phyloP scores from a whole-genome alignment of 2,113 vertebrate species.

The Macrotus californicus region DNA sequence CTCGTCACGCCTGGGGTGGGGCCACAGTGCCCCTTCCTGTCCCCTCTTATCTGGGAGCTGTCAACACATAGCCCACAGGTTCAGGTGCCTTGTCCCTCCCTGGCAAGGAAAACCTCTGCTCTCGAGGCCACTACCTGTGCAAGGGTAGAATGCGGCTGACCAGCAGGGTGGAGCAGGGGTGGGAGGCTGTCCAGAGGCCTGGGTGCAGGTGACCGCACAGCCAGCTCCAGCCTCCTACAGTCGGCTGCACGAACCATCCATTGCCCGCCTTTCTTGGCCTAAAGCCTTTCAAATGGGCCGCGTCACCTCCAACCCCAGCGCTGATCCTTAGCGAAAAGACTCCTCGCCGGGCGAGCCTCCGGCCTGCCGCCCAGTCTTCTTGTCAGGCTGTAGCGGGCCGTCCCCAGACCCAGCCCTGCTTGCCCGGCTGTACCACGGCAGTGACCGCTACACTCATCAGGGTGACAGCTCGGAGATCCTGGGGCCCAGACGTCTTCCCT shows the following conservation, averaged over 20 bases:
- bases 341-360: fast-evolving
- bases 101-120: fast-evolving
- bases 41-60: neutral
- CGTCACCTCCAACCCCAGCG: neutral
- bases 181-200: neutral
- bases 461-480: fast-evolving
- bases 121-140: fast-evolving
- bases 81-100: neutral
- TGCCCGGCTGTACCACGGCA: fast-evolving
- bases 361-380: too few relatives aligned
- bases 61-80: fast-evolving
- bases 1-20: fast-evolving
- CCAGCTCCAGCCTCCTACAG: neutral
- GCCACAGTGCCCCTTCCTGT: too few relatives aligned
- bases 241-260: fast-evolving
- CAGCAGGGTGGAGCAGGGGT: neutral
- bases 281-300: neutral
- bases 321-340: neutral
- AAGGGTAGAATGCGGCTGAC: fast-evolving
- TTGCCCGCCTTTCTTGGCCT: fast-evolving
- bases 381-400: fast-evolving
- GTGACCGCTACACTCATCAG: fast-evolving
- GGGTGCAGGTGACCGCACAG: neutral
- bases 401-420: too few relatives aligned
- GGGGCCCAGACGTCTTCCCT: neutral